A percentile compares a stretch with the other conserved stretches of the same genome.
Evolutionary conservation across 2,888 invertebrate species (phyloP).

Genomic region (Limnephilus lunatus): DNA sequence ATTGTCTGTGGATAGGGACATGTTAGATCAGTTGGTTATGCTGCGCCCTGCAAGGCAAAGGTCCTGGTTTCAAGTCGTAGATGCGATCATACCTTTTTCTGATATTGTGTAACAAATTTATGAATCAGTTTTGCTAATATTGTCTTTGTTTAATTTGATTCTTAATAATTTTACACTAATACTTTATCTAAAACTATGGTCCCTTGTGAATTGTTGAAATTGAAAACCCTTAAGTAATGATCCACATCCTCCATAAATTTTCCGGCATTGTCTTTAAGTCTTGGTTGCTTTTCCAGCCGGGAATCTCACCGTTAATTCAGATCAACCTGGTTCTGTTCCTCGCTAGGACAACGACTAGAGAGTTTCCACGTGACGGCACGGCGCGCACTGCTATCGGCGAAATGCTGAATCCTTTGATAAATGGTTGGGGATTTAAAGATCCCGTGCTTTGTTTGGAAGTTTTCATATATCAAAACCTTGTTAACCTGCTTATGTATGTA

Average conservation of each 20-base stretch:
- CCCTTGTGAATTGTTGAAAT: too few relatives aligned
- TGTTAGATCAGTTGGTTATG: too few relatives aligned
- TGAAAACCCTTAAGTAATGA: not conserved
- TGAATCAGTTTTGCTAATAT: too few relatives aligned
- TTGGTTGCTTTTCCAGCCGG: not conserved
- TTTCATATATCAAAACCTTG: not conserved
- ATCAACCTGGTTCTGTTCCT: conserved; percentile 11
- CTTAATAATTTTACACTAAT: too few relatives aligned
- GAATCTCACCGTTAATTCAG: not conserved
- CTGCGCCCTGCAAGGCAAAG: too few relatives aligned
- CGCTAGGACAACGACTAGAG: not conserved
- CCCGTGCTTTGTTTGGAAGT: not conserved
- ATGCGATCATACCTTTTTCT: too few relatives aligned
- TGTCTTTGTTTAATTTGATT: too few relatives aligned
- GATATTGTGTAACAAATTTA: too few relatives aligned
- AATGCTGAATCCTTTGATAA: not conserved
- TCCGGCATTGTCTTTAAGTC: not conserved
- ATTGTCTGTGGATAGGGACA: too few relatives aligned
- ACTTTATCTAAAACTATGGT: too few relatives aligned
- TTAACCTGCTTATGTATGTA: not conserved
- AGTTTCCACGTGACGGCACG: not conserved
- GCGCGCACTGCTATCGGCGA: not conserved
- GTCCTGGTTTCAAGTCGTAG: too few relatives aligned
- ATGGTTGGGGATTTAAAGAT: not conserved
- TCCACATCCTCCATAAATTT: not conserved